These are phyloP conservation scores for Sandelia bainsii DNA, from an alignment of 2,797 vertebrate species.

Conservation along the genomic window DNA sequence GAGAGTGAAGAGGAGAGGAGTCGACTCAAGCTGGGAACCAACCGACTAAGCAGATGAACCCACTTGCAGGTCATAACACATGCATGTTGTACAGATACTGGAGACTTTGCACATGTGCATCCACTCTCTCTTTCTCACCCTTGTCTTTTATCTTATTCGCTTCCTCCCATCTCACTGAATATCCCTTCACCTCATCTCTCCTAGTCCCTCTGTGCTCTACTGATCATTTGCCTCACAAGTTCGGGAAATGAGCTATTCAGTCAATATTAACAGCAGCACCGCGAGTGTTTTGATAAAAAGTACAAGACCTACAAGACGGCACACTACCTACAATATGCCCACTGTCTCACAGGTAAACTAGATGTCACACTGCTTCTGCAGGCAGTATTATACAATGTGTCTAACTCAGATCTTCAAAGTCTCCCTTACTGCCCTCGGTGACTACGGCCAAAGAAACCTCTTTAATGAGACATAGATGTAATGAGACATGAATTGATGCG, in stretches of 20 bases:
- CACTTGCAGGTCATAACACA: constrained; percentile 15
- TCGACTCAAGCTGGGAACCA: constrained; percentile 25
- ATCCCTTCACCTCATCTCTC: constrained; percentile 30
- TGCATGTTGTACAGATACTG: not conserved
- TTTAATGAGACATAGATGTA: constrained; percentile 29
- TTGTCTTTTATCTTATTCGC: constrained; percentile 13
- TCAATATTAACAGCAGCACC: constrained; percentile 55
- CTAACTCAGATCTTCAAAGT: constrained; percentile 22
- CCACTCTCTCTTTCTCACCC: not conserved
- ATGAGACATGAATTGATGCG: not conserved
- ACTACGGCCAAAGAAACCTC: constrained; percentile 13
- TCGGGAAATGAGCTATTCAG: constrained; percentile 32
- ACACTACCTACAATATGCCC: not conserved
- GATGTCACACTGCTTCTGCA: not conserved
- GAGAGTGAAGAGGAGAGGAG: not conserved
- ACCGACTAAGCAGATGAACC: constrained; percentile 14
- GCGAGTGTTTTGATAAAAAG: constrained; percentile 43
- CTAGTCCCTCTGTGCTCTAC: constrained; percentile 26
- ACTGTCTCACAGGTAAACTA: constrained; percentile 13
- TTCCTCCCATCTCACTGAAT: not conserved
- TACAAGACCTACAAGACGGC: constrained; percentile 7
- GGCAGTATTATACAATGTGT: not conserved
- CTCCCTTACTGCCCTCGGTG: not conserved
- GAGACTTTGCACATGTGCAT: not conserved
- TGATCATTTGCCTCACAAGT: constrained; percentile 47